Percentiles rank a stretch among this genome's conserved stretches.
Evolutionary conservation across 2,888 invertebrate genomes (phyloP).

Genomic region (Morinoia aosen): DNA sequence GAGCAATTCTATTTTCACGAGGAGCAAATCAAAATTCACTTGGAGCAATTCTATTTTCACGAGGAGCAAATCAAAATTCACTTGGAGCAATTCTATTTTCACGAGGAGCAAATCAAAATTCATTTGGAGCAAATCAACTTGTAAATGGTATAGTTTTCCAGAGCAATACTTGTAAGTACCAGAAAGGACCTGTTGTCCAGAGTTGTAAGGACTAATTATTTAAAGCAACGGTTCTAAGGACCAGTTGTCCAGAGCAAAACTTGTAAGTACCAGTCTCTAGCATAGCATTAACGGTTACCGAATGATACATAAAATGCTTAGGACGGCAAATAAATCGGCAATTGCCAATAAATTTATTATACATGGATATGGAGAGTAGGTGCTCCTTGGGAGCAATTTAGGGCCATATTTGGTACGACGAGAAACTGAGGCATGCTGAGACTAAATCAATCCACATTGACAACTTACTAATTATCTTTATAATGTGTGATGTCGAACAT

Average conservation of each 20-base stretch:
- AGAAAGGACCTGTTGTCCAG: not conserved
- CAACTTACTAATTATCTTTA: not conserved
- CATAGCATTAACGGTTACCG: not conserved
- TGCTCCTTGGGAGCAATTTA: not conserved
- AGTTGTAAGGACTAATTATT: too few relatives aligned
- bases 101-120: too few relatives aligned
- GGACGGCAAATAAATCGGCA: not conserved
- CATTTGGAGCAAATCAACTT: too few relatives aligned
- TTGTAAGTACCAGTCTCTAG: not conserved
- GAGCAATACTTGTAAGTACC: not conserved
- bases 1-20: too few relatives aligned
- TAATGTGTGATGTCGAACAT: not conserved
- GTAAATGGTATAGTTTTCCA: too few relatives aligned
- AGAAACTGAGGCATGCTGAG: not conserved
- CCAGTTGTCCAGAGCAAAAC: not conserved
- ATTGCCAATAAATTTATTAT: not conserved
- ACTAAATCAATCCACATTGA: not conserved
- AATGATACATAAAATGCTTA: not conserved
- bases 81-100: too few relatives aligned
- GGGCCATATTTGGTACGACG: not conserved
- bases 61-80: too few relatives aligned
- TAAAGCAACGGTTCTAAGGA: too few relatives aligned
- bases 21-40: too few relatives aligned
- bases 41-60: too few relatives aligned
- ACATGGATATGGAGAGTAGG: not conserved